Evolutionary conservation across 2,113 vertebrate species (phyloP).

Genomic region (Pyrgilauda ruficollis): DNA sequence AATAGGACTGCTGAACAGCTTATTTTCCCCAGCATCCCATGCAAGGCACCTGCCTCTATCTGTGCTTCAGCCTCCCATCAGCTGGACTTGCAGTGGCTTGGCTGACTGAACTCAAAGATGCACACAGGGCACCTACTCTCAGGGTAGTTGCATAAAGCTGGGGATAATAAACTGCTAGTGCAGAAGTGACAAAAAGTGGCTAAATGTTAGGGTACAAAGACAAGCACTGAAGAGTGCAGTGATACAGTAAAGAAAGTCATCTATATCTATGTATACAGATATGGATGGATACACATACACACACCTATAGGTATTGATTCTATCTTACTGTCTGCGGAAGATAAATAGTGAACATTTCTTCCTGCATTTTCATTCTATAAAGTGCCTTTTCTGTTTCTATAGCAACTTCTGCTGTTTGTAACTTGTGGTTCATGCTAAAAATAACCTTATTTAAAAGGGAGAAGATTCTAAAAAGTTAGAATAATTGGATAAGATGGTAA

Average conservation of each 20-base stretch:
- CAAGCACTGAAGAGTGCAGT: neutral
- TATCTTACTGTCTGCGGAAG: neutral
- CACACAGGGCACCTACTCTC: neutral
- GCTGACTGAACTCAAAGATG: neutral
- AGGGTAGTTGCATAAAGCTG: neutral
- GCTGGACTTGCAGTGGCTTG: neutral
- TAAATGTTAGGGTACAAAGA: neutral
- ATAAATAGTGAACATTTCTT: conserved; percentile 61
- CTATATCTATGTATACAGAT: neutral
- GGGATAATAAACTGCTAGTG: neutral
- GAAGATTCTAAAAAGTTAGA: conserved; percentile 59
- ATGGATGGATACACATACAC: neutral
- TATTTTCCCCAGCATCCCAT: neutral
- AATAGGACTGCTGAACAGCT: neutral
- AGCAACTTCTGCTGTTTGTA: conserved; percentile 75
- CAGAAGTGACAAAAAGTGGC: neutral
- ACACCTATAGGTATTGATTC: conserved; percentile 3
- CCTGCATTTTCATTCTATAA: conserved; percentile 44
- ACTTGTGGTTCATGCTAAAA: conserved; percentile 66
- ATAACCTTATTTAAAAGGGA: conserved; percentile 57
- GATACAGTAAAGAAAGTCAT: neutral
- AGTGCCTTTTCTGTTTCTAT: conserved; percentile 72
- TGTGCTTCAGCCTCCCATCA: neutral
- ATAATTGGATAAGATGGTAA: conserved; percentile 41
- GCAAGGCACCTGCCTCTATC: neutral